Conservation (phyloP, 2,113 vertebrate species). For the Todiramphus chloris region DNA sequence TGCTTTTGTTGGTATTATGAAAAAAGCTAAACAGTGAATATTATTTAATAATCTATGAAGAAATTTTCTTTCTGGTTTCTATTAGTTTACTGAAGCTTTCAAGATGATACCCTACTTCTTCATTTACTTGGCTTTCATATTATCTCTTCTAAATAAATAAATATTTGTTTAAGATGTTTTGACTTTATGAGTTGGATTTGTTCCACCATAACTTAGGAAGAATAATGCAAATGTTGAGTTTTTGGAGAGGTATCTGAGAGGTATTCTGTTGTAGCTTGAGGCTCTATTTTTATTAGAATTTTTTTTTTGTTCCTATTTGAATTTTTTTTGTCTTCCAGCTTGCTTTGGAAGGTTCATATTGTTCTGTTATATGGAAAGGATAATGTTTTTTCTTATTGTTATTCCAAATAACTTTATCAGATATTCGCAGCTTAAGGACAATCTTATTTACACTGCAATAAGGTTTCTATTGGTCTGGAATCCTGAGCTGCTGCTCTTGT, state of each 20-base stretch:
- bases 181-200: conserved; percentile 47
- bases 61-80: background rate
- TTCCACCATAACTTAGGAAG: background rate
- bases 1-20: background rate
- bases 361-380: background rate
- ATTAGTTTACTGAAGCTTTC: background rate
- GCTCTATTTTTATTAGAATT: conserved; percentile 60
- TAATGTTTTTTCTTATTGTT: background rate
- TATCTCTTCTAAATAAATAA: conserved; percentile 28
- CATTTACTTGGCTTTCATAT: background rate
- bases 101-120: background rate
- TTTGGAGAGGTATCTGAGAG: conserved; percentile 42
- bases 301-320: conserved; percentile 13
- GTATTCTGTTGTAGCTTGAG: conserved; percentile 32
- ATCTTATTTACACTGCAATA: background rate
- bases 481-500: background rate
- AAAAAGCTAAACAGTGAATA: background rate
- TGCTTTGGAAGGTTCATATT: conserved; percentile 20
- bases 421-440: background rate
- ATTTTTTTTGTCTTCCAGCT: background rate
- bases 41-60: background rate
- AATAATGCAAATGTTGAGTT: background rate
- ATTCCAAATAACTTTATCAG: conserved; percentile 34
- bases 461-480: background rate
- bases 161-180: conserved; percentile 17